Evolutionary conservation across 2,888 invertebrate species (phyloP).

Genomic region (Coleophora deauratella): DNA sequence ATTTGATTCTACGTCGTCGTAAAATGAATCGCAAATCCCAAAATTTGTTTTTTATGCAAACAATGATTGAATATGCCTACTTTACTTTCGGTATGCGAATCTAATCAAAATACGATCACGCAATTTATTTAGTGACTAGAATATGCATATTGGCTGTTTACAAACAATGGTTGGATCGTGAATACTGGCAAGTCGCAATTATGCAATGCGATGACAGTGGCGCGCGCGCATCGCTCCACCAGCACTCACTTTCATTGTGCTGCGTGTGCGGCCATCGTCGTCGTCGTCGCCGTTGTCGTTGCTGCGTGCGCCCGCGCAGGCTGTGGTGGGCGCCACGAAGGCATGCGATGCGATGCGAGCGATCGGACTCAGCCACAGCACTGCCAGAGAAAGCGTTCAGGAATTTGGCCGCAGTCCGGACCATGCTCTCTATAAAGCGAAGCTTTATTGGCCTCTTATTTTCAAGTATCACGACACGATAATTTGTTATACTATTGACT

Average conservation of each 20-base stretch:
- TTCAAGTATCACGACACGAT: not conserved
- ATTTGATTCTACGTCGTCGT: too few species aligned
- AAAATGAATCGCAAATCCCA: too few species aligned
- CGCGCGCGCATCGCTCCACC: slow-evolving; percentile 22
- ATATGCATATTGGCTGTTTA: slow-evolving; percentile 60
- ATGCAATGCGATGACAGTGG: slow-evolving; percentile 66
- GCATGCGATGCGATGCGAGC: slow-evolving; percentile 19
- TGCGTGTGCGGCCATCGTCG: slow-evolving; percentile 27
- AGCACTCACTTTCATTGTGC: slow-evolving; percentile 65
- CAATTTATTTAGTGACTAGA: slow-evolving; percentile 41
- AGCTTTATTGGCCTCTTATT: slow-evolving; percentile 9
- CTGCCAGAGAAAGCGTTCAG: slow-evolving; percentile 66
- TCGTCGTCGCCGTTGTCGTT: too few species aligned
- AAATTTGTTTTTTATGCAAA: too few species aligned
- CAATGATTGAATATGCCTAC: too few species aligned
- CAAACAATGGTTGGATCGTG: slow-evolving; percentile 65
- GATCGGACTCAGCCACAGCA: slow-evolving; percentile 17
- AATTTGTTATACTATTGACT: too few species aligned
- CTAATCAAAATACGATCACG: slow-evolving; percentile 57
- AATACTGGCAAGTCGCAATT: slow-evolving; percentile 57
- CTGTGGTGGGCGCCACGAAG: slow-evolving; percentile 1
- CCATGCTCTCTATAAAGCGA: slow-evolving; percentile 31
- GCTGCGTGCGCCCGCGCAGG: not conserved
- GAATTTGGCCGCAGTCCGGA: slow-evolving; percentile 56
- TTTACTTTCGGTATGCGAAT: slow-evolving; percentile 17